These are phyloP conservation scores for Sarcophaga variegata DNA, from an alignment of 2,888 invertebrate species.

Conservation along the genomic window DNA sequence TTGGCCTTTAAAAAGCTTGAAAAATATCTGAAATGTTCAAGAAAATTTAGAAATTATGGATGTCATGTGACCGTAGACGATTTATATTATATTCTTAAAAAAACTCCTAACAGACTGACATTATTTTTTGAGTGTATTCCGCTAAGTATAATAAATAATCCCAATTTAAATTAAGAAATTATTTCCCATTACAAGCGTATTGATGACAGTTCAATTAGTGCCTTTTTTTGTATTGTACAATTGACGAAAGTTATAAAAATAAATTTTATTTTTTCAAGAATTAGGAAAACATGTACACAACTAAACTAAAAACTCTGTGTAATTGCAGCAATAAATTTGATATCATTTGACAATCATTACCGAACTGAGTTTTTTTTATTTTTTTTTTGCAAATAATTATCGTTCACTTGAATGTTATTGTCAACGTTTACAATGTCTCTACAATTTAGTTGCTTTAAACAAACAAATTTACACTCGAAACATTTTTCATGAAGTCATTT, in stretches of 20 bases:
- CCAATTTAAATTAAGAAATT: constrained; percentile 38
- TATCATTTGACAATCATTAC: too few relatives aligned
- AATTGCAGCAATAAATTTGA: too few relatives aligned
- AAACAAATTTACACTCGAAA: neutral
- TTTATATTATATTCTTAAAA: too few relatives aligned
- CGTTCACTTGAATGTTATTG: neutral
- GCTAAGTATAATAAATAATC: neutral
- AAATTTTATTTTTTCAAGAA: neutral
- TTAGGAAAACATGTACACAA: constrained; percentile 14
- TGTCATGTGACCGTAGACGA: too few relatives aligned
- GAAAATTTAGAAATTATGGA: too few relatives aligned
- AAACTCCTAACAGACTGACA: too few relatives aligned
- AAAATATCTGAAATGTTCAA: too few relatives aligned
- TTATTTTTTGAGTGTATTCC: neutral
- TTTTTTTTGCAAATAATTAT: neutral
- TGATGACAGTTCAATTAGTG: constrained; percentile 59
- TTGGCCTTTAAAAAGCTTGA: too few relatives aligned
- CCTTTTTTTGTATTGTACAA: constrained; percentile 12
- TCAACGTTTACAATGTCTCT: neutral
- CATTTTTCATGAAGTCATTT: neutral
- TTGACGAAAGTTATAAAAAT: constrained; percentile 30
- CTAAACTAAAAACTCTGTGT: neutral
- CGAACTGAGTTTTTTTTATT: neutral
- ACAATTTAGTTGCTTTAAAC: neutral
- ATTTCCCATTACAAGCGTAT: constrained; percentile 16